Conservation (phyloP, 2,888 invertebrate genomes). For the Oeneis ivallda region DNA sequence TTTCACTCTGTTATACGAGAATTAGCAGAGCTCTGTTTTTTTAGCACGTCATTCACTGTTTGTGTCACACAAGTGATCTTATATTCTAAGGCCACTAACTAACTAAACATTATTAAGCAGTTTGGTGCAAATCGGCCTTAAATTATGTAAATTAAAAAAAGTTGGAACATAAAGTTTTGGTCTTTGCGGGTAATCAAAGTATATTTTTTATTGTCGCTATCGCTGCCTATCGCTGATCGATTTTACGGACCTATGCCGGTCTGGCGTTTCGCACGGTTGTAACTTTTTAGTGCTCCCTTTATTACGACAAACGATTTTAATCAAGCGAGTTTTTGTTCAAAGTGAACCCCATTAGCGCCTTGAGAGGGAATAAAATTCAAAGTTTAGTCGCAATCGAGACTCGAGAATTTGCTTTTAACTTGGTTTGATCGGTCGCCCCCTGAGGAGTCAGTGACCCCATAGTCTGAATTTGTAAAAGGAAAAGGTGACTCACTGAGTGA, state of each 20-base stretch:
- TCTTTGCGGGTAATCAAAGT: conserved; percentile 31
- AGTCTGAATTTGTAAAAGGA: conserved; percentile 42
- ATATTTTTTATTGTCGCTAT: conserved; percentile 74
- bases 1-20: no score
- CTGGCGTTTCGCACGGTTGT: conserved; percentile 71
- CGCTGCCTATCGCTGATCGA: conserved; percentile 68
- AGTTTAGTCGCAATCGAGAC: conserved; percentile 69
- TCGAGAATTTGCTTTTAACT: conserved; percentile 73
- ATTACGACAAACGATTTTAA: conserved; percentile 82
- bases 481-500: no score
- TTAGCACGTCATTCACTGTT: no score
- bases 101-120: no score
- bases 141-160: no score
- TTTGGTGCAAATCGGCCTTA: no score
- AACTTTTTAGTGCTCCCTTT: conserved; percentile 79
- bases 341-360: conserved; percentile 72
- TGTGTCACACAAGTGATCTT: no score
- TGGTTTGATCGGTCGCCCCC: conserved; percentile 66
- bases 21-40: no score
- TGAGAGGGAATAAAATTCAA: conserved; percentile 71
- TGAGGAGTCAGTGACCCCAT: conserved; percentile 50
- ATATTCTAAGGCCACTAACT: no score
- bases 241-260: conserved; percentile 77
- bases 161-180: no score
- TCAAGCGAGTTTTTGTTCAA: conserved; percentile 79